Evolutionary conservation across 2,113 vertebrate species (phyloP), one percentile per base, ranked within the genome.

Genomic region (Scophthalmus maximus): DNA sequence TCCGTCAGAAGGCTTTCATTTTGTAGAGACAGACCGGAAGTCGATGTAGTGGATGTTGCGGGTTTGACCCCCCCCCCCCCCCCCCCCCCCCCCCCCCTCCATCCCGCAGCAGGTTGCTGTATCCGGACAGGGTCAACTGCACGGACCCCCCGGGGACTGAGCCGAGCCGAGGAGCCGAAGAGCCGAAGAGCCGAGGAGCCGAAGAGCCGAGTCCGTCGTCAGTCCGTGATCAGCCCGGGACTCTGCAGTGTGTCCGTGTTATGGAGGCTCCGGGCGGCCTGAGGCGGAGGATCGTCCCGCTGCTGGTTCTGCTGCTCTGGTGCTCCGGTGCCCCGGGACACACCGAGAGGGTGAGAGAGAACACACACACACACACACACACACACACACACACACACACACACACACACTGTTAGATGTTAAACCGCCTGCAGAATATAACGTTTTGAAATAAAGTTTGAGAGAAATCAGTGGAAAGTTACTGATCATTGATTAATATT

Each of bases 261-360:
- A 85, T 89, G 85, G 78, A 79, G 23, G 9, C 59, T 47, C 25
- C 40, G 5, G 20, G 27, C 32, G 64, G 36, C 40, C 23, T 0
- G 56, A 52, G 67, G 27, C 6, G 23, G 49, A 57, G 53, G 38
- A 20, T 68, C 29, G 3, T 64, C 58, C 46, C 29, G 64, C 53
- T 82, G 27, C 44, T 84, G 67, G 8, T 78, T 4, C 49, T 78
- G 17, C 1, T 84, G 51, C 15, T 81, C 12, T 59, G 32, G 63
- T 44, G 73, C 70, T 25, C 32, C 44, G 32, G 36, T 0, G 23
- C 50, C 14, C 34, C 46, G 57, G 77, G 68, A 34, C 38, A 38
- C 62, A 38, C 50, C 12, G 44, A 87, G 42, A 76, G 44, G 61
- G 88, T 89, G 64, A 86, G 83, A 44, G 9, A 20, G 15, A 29